A percentile compares a stretch with the other conserved stretches of the same genome.
phyloP scores from a whole-genome alignment of 2,797 vertebrate species.

The Falco rusticolus region DNA sequence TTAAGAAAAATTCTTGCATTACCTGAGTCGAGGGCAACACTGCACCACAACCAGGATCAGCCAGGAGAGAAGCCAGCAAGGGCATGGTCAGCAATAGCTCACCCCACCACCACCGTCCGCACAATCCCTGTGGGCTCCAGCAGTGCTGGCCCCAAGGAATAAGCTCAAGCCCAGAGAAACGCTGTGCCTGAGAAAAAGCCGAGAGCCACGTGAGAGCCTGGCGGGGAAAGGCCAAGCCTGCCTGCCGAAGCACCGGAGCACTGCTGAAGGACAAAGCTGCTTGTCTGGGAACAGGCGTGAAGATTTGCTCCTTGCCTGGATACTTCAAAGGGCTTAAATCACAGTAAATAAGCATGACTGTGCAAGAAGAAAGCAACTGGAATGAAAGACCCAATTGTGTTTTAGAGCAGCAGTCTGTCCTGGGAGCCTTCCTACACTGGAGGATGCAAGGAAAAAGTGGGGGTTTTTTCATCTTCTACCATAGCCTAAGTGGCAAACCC shows the following conservation, averaged over 20 bases:
- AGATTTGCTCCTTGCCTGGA: constrained; percentile 40
- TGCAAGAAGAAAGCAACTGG: constrained; percentile 22
- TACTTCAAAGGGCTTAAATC: constrained; percentile 58
- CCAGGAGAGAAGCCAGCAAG: neutral
- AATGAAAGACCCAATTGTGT: neutral
- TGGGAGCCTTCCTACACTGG: neutral
- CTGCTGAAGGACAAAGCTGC: constrained; percentile 4
- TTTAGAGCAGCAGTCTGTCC: neutral
- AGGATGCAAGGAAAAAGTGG: neutral
- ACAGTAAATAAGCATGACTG: constrained; percentile 44
- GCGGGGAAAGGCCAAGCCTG: neutral
- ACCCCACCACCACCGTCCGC: rapidly evolving
- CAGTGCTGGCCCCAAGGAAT: neutral
- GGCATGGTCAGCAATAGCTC: neutral
- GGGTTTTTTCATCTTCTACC: neutral
- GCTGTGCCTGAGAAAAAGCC: rapidly evolving
- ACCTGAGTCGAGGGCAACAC: neutral
- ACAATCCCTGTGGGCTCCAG: rapidly evolving
- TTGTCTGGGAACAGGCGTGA: neutral
- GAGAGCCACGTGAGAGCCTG: neutral
- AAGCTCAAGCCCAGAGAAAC: neutral
- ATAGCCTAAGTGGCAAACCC: neutral
- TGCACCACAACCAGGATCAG: neutral
- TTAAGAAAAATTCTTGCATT: neutral
- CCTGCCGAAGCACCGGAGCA: neutral